Evolutionary conservation across 2,888 invertebrate genomes (phyloP), one percentile per base, ranked within the genome.

Genomic region (Eulithis prunata): DNA sequence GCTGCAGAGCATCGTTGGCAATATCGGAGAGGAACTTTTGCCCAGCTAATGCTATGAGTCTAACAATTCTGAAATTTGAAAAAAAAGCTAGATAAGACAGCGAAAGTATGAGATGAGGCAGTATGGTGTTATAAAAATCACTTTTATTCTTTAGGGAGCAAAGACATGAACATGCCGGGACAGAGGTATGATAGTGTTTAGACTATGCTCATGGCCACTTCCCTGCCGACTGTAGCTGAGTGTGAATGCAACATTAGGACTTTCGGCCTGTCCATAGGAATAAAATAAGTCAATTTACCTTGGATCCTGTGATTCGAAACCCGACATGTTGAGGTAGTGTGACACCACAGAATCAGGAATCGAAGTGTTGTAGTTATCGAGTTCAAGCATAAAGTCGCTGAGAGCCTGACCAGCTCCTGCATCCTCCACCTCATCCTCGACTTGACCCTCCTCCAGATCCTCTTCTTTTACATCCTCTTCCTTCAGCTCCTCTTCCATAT

Each of bases 1-100:
- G 99, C 78, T 99, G 99, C 49, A 99, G 93, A 0, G 99, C 98
- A 91, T 99, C 99, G 79, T 98, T 98, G 0, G 98, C 98, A 71
- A 99, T 97, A 86, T 99, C 99, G 0, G 99, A 99, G 56, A 99
- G 96, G 82, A 99, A 99, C 86, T 99, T 99, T 85, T 99, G 99
- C 0, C 99, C 97, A 0, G 99, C 98, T 60, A 99, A 92, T 0
- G 99, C 98, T 69, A 99, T 96, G 38, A 99, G 93, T 1, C 99
- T 95, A 3, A 98, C 95, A 74, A 93, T 78, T 73, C 96, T 97
- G 91, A 47, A 94, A 94, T 41, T 41, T 10, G 10, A 11, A 41
- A 61, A 21, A 1, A 32, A 32, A 28, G n/a, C 13, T 41, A 41
- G 41, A 10, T 41, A 41, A 38, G 38, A 41, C 10, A 11, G 8